Evolutionary conservation across 1,140 invertebrate genomes (phyloP).

Genomic region (Steinernema feltiae): DNA sequence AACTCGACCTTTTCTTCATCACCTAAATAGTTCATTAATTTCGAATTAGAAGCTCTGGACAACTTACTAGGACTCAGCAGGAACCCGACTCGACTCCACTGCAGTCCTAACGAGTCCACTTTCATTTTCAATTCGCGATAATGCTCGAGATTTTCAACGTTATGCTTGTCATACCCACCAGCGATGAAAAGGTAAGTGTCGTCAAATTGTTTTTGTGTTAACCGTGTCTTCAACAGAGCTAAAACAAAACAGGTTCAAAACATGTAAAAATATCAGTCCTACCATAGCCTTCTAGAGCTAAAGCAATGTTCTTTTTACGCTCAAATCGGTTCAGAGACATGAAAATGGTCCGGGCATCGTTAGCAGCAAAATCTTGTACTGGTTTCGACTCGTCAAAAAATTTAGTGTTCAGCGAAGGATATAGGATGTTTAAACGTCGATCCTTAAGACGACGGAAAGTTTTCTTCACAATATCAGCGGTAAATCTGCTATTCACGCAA

Average conservation of each 20-base stretch:
- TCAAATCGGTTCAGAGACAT: conserved; percentile 96
- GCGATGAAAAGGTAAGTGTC: conserved; percentile 79
- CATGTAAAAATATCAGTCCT: conserved; percentile 59
- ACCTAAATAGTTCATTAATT: conserved; percentile 70
- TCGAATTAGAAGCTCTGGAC: neutral
- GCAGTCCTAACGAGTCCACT: too few species aligned
- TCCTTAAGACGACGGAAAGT: conserved; percentile 42
- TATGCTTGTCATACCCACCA: conserved; percentile 87
- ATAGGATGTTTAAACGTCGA: conserved; percentile 66
- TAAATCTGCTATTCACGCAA: conserved; percentile 91
- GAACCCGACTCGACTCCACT: conserved; percentile 36
- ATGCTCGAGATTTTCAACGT: conserved; percentile 70
- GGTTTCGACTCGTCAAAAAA: conserved; percentile 73
- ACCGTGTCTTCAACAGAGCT: conserved; percentile 40
- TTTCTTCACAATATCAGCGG: conserved; percentile 60
- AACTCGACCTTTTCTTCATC: conserved; percentile 75
- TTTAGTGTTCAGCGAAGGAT: conserved; percentile 69
- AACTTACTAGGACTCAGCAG: conserved; percentile 46
- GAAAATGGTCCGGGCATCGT: conserved; percentile 64
- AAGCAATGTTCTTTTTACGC: conserved; percentile 82
- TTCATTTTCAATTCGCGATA: too few species aligned
- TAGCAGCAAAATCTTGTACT: conserved; percentile 58
- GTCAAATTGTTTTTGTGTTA: conserved; percentile 55
- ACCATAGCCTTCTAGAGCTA: conserved; percentile 76
- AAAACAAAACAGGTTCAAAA: conserved; percentile 24